phyloP scores from a whole-genome alignment of 2,888 invertebrate genomes.

The Drosophila sordidapex region DNA sequence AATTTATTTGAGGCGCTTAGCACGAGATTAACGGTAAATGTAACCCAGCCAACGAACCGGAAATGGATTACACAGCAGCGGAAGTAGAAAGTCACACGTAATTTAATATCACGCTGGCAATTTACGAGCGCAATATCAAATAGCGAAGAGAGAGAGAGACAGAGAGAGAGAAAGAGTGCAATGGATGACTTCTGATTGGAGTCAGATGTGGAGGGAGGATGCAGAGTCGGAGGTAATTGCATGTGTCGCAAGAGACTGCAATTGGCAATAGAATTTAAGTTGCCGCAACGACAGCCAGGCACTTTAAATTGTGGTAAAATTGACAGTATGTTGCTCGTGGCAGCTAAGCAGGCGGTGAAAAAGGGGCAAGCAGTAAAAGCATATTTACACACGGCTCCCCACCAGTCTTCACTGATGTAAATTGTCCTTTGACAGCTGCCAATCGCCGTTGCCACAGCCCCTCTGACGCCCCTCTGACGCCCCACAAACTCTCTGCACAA shows the following conservation, averaged over 20 bases:
- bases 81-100: constrained; percentile 79
- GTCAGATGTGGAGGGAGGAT: neutral
- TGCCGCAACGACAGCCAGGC: constrained; percentile 30
- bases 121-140: constrained; percentile 63
- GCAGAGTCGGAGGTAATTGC: constrained; percentile 50
- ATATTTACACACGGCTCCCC: constrained; percentile 26
- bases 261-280: constrained; percentile 65
- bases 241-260: constrained; percentile 62
- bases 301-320: constrained; percentile 45
- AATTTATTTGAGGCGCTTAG: constrained; percentile 81
- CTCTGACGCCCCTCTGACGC: constrained; percentile 4
- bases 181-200: constrained; percentile 4
- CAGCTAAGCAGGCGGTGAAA: neutral
- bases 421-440: constrained; percentile 31
- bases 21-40: constrained; percentile 79
- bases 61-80: constrained; percentile 79
- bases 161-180: neutral
- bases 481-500: constrained; percentile 6
- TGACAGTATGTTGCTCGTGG: constrained; percentile 31
- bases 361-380: neutral
- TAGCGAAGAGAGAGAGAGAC: constrained; percentile 3
- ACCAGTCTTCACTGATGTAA: constrained; percentile 1
- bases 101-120: constrained; percentile 80
- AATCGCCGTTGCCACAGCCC: constrained; percentile 11
- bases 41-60: constrained; percentile 80